Conservation (phyloP, 2,797 vertebrate species). For the Enteromius radiatus region DNA sequence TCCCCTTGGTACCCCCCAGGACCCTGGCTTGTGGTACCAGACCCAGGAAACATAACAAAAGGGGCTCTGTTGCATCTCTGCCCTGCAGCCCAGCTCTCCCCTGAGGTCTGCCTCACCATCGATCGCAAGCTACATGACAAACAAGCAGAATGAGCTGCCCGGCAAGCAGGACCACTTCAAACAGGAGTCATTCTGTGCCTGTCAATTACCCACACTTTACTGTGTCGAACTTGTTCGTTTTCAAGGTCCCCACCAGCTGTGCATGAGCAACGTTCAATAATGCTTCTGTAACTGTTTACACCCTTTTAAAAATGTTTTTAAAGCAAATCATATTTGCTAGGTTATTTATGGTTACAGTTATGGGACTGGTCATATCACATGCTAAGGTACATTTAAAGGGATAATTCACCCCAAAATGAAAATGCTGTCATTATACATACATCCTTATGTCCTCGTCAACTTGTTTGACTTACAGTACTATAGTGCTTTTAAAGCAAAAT, state of each 20-base stretch:
- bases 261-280: conserved; percentile 45
- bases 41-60: conserved; percentile 72
- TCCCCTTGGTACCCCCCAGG: conserved; percentile 57
- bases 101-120: conserved; percentile 70
- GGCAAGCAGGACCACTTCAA: conserved; percentile 63
- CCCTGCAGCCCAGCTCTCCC: conserved; percentile 64
- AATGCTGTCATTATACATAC: background rate
- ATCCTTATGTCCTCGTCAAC: background rate
- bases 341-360: background rate
- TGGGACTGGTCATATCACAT: background rate
- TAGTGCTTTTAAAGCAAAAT: background rate
- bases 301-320: background rate
- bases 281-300: conserved; percentile 38
- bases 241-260: conserved; percentile 34
- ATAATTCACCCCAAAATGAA: background rate
- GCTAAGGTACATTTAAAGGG: background rate
- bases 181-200: conserved; percentile 66
- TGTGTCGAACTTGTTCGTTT: conserved; percentile 42
- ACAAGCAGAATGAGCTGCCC: conserved; percentile 66
- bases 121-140: conserved; percentile 71
- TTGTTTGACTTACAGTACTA: background rate
- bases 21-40: conserved; percentile 64
- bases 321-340: background rate
- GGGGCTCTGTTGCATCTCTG: conserved; percentile 70
- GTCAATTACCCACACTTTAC: conserved; percentile 72